Conservation (phyloP, 2,888 invertebrate genomes). For the Andricus curvator region DNA sequence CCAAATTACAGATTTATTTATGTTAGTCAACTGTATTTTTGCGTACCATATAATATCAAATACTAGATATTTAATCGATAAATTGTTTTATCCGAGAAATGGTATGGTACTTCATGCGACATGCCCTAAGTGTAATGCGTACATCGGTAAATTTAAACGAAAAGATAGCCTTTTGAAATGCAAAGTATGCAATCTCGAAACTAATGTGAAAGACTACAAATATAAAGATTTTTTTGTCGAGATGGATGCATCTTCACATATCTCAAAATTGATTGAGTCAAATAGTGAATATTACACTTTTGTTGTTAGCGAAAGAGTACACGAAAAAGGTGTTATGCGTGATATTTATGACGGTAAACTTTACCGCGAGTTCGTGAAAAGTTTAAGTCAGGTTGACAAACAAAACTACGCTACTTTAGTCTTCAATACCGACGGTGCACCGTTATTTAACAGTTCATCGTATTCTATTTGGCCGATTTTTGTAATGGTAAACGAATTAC, state of each 20-base stretch:
- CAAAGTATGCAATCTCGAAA: too few relatives aligned
- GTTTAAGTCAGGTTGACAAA: neutral
- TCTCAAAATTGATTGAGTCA: too few relatives aligned
- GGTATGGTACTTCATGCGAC: slow-evolving; percentile 42
- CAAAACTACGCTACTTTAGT: too few relatives aligned
- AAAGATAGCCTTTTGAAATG: too few relatives aligned
- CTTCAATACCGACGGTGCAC: neutral
- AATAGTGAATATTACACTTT: too few relatives aligned
- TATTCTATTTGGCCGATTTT: slow-evolving; percentile 53
- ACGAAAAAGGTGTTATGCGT: slow-evolving; percentile 31
- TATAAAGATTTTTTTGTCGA: too few relatives aligned
- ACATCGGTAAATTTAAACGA: slow-evolving; percentile 41
- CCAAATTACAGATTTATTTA: slow-evolving; percentile 42
- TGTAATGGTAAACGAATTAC: slow-evolving; percentile 50
- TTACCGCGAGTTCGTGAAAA: slow-evolving; percentile 43
- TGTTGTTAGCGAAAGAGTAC: slow-evolving; percentile 37
- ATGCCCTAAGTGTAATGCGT: slow-evolving; percentile 38
- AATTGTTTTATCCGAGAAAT: slow-evolving; percentile 34
- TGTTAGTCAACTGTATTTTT: slow-evolving; percentile 48
- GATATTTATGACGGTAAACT: slow-evolving; percentile 50
- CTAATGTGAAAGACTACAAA: too few relatives aligned
- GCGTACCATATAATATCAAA: slow-evolving; percentile 44
- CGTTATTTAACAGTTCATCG: slow-evolving; percentile 46
- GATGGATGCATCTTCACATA: too few relatives aligned
- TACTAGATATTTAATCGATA: neutral